phyloP scores from a whole-genome alignment of 2,113 vertebrate genomes.

The Drymodes brunneopygia region DNA sequence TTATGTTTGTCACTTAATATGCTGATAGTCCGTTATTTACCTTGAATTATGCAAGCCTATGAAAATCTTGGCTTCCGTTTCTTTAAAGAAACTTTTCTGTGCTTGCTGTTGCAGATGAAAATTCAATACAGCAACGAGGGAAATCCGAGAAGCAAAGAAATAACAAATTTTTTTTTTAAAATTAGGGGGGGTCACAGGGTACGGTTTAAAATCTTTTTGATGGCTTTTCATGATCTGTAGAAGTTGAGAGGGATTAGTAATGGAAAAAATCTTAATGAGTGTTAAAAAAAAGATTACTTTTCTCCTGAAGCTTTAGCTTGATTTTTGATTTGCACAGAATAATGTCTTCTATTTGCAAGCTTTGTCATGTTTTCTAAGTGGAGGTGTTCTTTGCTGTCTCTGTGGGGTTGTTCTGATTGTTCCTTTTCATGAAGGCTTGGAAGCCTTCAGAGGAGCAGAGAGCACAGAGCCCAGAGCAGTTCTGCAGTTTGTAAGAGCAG shows the following conservation, averaged over 20 bases:
- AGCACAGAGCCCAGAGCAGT: not conserved
- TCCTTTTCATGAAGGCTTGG: not conserved
- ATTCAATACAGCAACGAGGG: not conserved
- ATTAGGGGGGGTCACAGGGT: fast-evolving
- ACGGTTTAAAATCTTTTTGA: not conserved
- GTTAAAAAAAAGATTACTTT: not conserved
- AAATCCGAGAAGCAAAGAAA: not conserved
- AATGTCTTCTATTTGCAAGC: not conserved
- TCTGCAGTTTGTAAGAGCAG: not conserved
- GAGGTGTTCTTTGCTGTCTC: not conserved
- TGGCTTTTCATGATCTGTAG: not conserved
- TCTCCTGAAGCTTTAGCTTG: not conserved
- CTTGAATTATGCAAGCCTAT: not conserved
- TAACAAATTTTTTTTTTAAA: not conserved
- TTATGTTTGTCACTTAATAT: not conserved
- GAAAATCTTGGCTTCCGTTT: not conserved
- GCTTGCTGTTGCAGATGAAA: not conserved
- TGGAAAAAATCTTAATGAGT: not conserved
- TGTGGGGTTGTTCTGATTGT: not conserved
- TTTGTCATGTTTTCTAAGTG: not conserved
- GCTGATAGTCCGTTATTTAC: not conserved
- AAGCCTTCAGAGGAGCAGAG: not conserved
- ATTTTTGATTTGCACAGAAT: not conserved
- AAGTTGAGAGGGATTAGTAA: not conserved
- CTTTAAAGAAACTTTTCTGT: not conserved